Percentiles rank a stretch among this genome's conserved stretches.
phyloP scores from a whole-genome alignment of 2,113 vertebrate species.

The Xiphias gladius region DNA sequence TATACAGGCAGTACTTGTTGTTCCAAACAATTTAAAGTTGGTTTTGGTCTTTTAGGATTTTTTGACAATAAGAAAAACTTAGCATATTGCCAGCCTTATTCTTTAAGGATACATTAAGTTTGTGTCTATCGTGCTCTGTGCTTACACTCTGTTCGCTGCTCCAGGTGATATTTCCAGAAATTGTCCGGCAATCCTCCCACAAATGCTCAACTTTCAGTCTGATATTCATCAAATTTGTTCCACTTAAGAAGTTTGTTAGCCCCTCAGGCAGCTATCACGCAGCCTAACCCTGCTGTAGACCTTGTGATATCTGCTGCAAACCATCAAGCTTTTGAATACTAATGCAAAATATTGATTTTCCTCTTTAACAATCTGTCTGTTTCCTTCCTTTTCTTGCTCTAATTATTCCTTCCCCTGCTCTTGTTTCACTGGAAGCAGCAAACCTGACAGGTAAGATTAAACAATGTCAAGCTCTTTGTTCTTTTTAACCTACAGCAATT shows the following conservation, averaged over 20 bases:
- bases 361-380: conserved; percentile 75
- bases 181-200: conserved; percentile 8
- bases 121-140: background rate
- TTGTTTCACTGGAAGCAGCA: conserved; percentile 88
- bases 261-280: conserved; percentile 57
- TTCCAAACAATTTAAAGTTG: background rate
- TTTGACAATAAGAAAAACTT: background rate
- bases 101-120: background rate
- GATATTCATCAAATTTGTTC: conserved; percentile 53
- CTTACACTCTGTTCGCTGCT: background rate
- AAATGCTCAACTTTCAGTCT: conserved; percentile 19
- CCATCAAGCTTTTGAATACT: conserved; percentile 83
- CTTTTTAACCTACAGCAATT: conserved; percentile 67
- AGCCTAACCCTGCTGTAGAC: conserved; percentile 46
- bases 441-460: conserved; percentile 96
- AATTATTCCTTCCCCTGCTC: conserved; percentile 71
- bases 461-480: conserved; percentile 70
- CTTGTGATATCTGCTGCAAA: conserved; percentile 68
- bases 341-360: conserved; percentile 83
- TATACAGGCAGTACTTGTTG: background rate
- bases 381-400: conserved; percentile 73
- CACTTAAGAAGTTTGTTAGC: conserved; percentile 48
- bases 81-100: background rate
- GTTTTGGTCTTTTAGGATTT: background rate
- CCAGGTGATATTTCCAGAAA: conserved; percentile 19